Percentiles rank a stretch among this genome's conserved stretches.
phyloP scores from a whole-genome alignment of 2,113 vertebrate genomes.

The Regulus satrapa region DNA sequence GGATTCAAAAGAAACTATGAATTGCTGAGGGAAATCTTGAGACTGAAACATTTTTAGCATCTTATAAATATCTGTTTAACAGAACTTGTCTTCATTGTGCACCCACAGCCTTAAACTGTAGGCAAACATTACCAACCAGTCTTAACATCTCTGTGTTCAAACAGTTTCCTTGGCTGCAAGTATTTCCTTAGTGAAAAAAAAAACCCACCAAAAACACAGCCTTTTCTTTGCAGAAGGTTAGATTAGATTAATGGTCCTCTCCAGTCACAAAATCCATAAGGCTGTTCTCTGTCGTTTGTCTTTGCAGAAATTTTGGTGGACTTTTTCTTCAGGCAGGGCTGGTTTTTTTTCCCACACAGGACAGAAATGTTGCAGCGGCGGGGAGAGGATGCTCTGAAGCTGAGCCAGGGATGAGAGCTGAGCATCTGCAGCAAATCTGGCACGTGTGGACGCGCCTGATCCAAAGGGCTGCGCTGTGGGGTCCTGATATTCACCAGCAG shows the following conservation, averaged over 20 bases:
- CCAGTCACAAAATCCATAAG: neutral
- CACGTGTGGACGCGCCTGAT: neutral
- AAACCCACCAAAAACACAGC: too few species aligned
- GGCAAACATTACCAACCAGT: neutral
- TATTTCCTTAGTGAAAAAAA: neutral
- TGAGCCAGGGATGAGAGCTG: neutral
- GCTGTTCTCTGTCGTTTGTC: neutral
- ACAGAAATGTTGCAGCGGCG: neutral
- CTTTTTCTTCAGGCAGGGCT: neutral
- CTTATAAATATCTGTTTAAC: neutral
- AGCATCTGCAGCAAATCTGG: neutral
- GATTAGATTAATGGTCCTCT: neutral
- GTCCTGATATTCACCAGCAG: too few species aligned
- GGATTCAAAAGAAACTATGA: neutral
- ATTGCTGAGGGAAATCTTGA: neutral
- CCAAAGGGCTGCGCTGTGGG: neutral
- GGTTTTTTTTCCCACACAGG: fast-evolving
- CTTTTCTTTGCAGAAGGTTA: neutral
- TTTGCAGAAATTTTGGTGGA: neutral
- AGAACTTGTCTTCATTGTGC: neutral
- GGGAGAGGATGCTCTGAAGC: neutral
- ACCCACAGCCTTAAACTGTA: neutral
- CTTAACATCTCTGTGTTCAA: neutral
- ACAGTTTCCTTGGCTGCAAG: neutral
- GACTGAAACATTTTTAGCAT: neutral